Base-by-base conservation (phyloP, 1,140 invertebrate species). In the Psilanteris sp. region DNA sequence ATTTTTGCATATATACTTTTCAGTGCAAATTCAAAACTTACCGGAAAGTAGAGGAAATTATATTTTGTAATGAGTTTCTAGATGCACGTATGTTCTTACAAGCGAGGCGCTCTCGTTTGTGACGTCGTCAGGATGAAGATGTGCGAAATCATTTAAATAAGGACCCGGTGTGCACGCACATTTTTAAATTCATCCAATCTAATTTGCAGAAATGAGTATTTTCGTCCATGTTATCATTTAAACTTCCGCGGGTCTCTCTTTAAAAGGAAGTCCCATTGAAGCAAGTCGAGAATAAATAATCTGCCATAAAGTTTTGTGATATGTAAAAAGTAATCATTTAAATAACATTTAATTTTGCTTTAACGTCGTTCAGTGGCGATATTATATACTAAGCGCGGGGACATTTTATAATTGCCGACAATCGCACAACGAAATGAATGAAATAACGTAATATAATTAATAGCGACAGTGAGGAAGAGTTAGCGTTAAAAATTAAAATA, bases 11-110 rank as follows among this genome's bases (percentile, higher is more conserved):
- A n/a, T n/a, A 34, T 7, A 14, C 13, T 24, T 24, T 41, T 41
- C 8, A 24, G 5, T 24, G 9, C 20, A 22, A 24, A 24, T 41
- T 41, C n/a, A 41, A 24, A 41, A 24, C 20, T 41, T 41, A 24
- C 37, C 3, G 3, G 9, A 24, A 41, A 24, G 20, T 24, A 6
- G 6, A 41, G 20, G 6, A 41, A 41, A 41, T 24, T 41, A 24
- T 41, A 41, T 41, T 41, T 41, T 24, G 22, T 24, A 41, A 41
- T 41, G 37, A 41, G 37, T 41, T 24, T 41, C 37, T 41, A 20
- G 24, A 41, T 41, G 37, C 20, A 13, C 37, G 13, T 24, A 13
- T 41, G 37, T 41, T 41, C 37, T 41, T 41, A 41, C 20, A 24
- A 41, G 20, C 13, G 18, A 41, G 39, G n/a, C n/a, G n/a, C n/a